Evolutionary conservation across 2,797 vertebrate genomes (phyloP), one percentile per base, ranked within the genome.

Genomic region (Alfaro cultratus): DNA sequence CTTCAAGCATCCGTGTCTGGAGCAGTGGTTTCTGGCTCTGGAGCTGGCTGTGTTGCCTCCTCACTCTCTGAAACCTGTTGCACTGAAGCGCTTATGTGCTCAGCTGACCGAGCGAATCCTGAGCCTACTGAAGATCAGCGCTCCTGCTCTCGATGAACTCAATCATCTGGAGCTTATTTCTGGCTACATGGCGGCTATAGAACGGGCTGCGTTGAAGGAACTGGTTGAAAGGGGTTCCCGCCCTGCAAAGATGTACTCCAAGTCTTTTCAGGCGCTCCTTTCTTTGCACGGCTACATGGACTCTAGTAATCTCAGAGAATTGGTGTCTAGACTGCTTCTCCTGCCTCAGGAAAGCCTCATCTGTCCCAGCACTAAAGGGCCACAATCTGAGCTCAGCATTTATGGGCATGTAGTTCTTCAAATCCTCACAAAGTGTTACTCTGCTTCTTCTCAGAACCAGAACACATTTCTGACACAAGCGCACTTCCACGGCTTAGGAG

Each of bases 1-100:
- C 93, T 97, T 99, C 84, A 96, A 94, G 68, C 97, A 99, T 79
- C 97, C 98, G 0, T 96, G 92, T 0, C 64, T 99, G 92, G 95
- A 97, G 88, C 96, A 95, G 89, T 99, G 98, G 98, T 99, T 97
- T 90, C 94, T 99, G 91, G 97, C 97, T 76, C 76, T 97, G 94
- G 97, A 99, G 75, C 91, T 90, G 60, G 89, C 86, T 75, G 87
- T 90, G 2, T 45, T 97, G 8, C 97, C 98, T 6, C 92, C 94
- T 0, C 96, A 97, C 80, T 88, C 82, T 5, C 95, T 99, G 81
- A 97, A 96, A 83, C 97, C 97, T 0, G 75, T 97, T 73, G 91
- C 89, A 2, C 94, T 97, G 64, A 98, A 97, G 88, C 93, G 89
- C 0, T 90, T 99, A 29, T 96, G 96, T 0, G 82, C 93, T 90